Evolutionary conservation across 2,113 vertebrate genomes (phyloP), one percentile per base, ranked within the genome.

Genomic region (Otolemur garnettii): DNA sequence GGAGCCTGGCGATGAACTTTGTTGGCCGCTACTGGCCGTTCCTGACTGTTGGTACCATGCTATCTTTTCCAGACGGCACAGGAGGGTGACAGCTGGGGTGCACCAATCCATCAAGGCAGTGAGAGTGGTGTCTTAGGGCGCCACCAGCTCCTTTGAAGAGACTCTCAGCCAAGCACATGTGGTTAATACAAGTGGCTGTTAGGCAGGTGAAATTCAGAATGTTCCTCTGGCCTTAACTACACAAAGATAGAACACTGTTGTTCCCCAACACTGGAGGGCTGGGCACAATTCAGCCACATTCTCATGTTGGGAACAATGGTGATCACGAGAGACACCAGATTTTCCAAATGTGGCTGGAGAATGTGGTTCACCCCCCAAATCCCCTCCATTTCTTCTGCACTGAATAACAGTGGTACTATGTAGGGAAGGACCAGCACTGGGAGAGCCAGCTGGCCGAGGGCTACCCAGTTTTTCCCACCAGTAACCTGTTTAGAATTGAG

Each of bases 61-160:
- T 14, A 15, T 66, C 91, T 94, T 96, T 93, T 88, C 79, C 30
- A 69, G 72, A 93, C 75, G 95, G 84, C 97, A 90, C 26, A 30
- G 35, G 57, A 72, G 9, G 26, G 4, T 79, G 28, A 28, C 42
- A 21, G 55, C 5, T 42, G 42, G 75, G 89, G 64, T 68, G 33
- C 2, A n/a, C 26, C 21, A 8, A 35, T 53, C 69, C 59, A 50
- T 91, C 84, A 88, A 50, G 87, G n/a, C 64, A 90, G 13, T n/a
- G 53, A 87, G 77, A 87, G 19, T 24, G 30, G 35, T 11, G 33
- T 10, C 12, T 38, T 59, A 42, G 77, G 55, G 64, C 77, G 35
- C 26, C 28, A 22, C 15, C 42, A 3, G 78, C 64, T 91, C 45
- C 55, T 68, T 17, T 21, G 30, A 57, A 90, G 57, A 93, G 33